Percentiles rank a stretch among this genome's conserved stretches.
Conservation (phyloP, 2,113 vertebrate species). For the Chaetops frenatus region DNA sequence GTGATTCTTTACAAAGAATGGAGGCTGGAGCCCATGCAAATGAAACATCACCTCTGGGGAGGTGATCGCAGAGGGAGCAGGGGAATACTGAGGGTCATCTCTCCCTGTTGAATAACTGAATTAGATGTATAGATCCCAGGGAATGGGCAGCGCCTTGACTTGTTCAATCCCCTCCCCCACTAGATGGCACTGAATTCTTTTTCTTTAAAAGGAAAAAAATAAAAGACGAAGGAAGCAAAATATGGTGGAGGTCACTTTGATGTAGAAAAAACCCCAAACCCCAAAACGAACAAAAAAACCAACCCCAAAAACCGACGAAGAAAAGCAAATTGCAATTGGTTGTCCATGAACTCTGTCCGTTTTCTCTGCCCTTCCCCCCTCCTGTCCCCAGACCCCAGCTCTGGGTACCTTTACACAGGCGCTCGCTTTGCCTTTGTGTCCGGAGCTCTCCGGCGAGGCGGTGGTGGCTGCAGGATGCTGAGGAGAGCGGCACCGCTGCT, state of each 20-base stretch:
- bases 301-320: background rate
- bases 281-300: background rate
- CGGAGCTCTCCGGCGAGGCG: background rate
- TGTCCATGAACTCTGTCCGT: background rate
- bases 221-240: conserved; percentile 24
- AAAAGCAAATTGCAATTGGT: background rate
- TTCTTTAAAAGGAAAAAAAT: conserved; percentile 23
- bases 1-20: background rate
- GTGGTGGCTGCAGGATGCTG: background rate
- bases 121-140: background rate
- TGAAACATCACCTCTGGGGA: background rate
- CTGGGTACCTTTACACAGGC: background rate
- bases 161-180: conserved; percentile 72
- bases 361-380: background rate
- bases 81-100: background rate
- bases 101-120: background rate
- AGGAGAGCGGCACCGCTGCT: background rate
- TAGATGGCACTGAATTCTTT: conserved; percentile 78
- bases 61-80: background rate
- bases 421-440: background rate
- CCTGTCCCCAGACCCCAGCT: background rate
- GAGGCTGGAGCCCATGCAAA: background rate
- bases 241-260: conserved; percentile 62
- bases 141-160: background rate
- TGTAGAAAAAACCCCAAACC: background rate